A percentile compares a stretch with the other conserved stretches of the same genome.
Evolutionary conservation across 92 coral and sea anemone species (phyloP).

Genomic region (Nematostella vectensis): DNA sequence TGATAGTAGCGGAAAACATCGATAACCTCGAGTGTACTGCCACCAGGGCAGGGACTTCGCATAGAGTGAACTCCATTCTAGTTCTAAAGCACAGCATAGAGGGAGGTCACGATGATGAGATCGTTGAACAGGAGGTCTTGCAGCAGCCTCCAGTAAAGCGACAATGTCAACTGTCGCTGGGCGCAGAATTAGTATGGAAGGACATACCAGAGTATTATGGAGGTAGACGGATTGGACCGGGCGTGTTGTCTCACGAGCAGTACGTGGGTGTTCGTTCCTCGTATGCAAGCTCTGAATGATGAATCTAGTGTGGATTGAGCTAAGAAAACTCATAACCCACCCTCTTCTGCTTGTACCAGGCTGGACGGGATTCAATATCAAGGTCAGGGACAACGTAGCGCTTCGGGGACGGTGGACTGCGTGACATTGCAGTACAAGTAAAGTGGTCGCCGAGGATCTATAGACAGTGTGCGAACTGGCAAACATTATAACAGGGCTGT

Average conservation of each 20-base stretch:
- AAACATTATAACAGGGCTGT: conserved; percentile 42
- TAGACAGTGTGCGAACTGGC: conserved; percentile 20
- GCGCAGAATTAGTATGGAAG: conserved; percentile 30
- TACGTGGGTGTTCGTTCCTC: conserved; percentile 38
- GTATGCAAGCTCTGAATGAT: conserved; percentile 23
- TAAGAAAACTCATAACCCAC: conserved; percentile 55
- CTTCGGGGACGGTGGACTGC: conserved; percentile 64
- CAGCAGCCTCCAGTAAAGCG: conserved; percentile 29
- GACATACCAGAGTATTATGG: conserved; percentile 68
- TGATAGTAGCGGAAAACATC: conserved; percentile 30
- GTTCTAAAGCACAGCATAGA: conserved; percentile 1
- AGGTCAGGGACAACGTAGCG: conserved; percentile 42
- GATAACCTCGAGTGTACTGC: conserved; percentile 54
- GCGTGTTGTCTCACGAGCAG: conserved; percentile 36
- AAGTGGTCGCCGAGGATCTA: conserved; percentile 30
- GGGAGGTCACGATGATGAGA: conserved; percentile 13
- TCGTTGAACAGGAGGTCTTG: conserved; percentile 2
- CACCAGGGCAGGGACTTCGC: conserved; percentile 63
- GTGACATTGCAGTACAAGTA: conserved; percentile 42
- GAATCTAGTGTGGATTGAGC: conserved; percentile 58
- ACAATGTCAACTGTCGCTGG: conserved; percentile 49
- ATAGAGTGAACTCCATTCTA: conserved; percentile 51
- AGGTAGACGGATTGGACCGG: conserved; percentile 58
- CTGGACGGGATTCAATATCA: conserved; percentile 69
- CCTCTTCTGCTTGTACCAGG: conserved; percentile 67